These are phyloP conservation scores for Corbicula japonica DNA, from an alignment of 2,888 invertebrate species.

Conservation along the genomic window DNA sequence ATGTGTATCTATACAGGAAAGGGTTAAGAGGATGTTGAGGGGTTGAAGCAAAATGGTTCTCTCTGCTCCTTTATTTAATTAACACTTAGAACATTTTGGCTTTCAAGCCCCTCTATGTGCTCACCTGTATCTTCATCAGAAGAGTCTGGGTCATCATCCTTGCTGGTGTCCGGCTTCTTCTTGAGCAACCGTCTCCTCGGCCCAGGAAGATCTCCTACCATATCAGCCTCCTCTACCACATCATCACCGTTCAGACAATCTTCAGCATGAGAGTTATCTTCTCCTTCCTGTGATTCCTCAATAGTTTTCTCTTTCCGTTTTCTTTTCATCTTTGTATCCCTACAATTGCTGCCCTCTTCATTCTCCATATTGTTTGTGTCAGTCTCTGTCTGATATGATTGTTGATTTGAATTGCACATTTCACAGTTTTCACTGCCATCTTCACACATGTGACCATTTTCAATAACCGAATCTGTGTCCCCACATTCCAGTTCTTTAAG, in stretches of 20 bases:
- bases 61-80: no score
- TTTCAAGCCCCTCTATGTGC: not conserved
- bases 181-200: constrained; percentile 9
- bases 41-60: no score
- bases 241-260: constrained; percentile 8
- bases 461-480: constrained; percentile 9
- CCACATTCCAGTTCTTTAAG: constrained; percentile 54
- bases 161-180: constrained; percentile 45
- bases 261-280: not conserved
- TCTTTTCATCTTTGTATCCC: no score
- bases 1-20: no score
- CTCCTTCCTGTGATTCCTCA: no score
- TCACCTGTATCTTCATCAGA: constrained; percentile 78
- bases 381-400: no score
- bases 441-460: not conserved
- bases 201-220: constrained; percentile 12
- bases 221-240: constrained; percentile 37
- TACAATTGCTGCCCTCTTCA: no score
- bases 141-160: constrained; percentile 76
- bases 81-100: not conserved
- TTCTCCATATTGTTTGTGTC: no score
- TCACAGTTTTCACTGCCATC: not conserved
- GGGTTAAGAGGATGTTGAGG: no score
- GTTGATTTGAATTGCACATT: no score
- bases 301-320: no score